Percentiles rank a stretch among this genome's conserved stretches.
Conservation (phyloP, 2,797 vertebrate species). For the Phyllotis vaccarum region DNA sequence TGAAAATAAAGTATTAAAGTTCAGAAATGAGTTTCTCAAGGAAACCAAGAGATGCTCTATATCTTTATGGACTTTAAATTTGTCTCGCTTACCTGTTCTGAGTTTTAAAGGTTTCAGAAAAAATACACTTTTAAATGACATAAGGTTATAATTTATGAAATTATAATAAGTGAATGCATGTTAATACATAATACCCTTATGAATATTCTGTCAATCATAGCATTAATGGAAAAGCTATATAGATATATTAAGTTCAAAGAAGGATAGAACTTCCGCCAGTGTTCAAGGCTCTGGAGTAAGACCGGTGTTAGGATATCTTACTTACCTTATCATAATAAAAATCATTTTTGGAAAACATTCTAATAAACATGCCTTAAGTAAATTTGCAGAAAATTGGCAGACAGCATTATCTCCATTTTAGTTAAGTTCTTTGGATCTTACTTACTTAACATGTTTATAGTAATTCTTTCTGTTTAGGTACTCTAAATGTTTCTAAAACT, state of each 20-base stretch:
- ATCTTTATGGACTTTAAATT: not conserved
- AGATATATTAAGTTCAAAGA: not conserved
- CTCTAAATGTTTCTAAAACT: not conserved
- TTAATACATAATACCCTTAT: not conserved
- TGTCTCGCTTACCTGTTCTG: not conserved
- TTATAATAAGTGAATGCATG: not conserved
- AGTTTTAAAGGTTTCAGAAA: conserved; percentile 21
- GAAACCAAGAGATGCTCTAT: not conserved
- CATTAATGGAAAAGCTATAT: not conserved
- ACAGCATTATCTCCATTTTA: not conserved
- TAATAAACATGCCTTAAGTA: not conserved
- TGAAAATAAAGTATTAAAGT: conserved; percentile 31
- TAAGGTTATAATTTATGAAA: not conserved
- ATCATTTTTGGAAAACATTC: not conserved
- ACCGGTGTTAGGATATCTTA: accelerated
- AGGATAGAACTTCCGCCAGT: not conserved
- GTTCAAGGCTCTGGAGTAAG: not conserved
- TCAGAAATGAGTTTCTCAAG: conserved; percentile 52
- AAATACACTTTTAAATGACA: not conserved
- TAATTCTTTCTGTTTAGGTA: not conserved
- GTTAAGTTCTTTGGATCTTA: conserved; percentile 11
- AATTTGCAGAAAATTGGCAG: not conserved
- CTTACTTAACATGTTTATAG: not conserved
- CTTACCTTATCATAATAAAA: not conserved
- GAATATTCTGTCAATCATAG: not conserved